Conservation (phyloP, 2,888 invertebrate genomes). For the Torymus tubicola region DNA sequence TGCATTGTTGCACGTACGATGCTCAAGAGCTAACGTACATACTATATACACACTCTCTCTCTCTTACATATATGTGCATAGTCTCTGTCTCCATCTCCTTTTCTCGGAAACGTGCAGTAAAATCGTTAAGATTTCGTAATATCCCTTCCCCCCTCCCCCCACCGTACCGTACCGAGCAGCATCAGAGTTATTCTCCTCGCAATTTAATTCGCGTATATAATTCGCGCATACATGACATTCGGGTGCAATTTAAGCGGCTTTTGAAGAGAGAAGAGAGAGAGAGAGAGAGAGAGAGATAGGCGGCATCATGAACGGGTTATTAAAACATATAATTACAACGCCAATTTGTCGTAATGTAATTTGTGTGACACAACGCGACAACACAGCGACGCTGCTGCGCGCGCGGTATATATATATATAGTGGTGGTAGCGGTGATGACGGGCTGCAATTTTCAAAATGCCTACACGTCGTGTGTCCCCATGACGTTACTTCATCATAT, state of each 20-base stretch:
- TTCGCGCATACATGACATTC: conserved; percentile 23
- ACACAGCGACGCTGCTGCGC: neutral
- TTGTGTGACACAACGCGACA: conserved; percentile 40
- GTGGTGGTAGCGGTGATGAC: no score
- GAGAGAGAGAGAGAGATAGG: neutral
- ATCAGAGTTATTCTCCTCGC: conserved; percentile 11
- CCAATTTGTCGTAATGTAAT: conserved; percentile 45
- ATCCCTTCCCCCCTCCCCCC: neutral
- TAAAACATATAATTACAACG: conserved; percentile 51
- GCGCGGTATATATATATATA: no score
- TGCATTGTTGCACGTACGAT: conserved; percentile 12
- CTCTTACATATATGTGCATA: neutral
- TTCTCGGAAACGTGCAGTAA: conserved; percentile 3
- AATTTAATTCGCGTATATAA: conserved; percentile 42
- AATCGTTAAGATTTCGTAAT: conserved; percentile 30
- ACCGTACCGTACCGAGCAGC: no score
- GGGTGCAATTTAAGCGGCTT: conserved; percentile 38
- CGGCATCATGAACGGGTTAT: conserved; percentile 31
- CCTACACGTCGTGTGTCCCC: neutral
- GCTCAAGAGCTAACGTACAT: no score
- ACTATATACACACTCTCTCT: no score
- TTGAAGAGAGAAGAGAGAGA: neutral
- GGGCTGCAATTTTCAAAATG: conserved; percentile 44
- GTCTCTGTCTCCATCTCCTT: neutral
- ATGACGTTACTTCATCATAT: conserved; percentile 13